Evolutionary conservation across 2,797 vertebrate genomes (phyloP).

Genomic region (Hapalemur alaotrensis): DNA sequence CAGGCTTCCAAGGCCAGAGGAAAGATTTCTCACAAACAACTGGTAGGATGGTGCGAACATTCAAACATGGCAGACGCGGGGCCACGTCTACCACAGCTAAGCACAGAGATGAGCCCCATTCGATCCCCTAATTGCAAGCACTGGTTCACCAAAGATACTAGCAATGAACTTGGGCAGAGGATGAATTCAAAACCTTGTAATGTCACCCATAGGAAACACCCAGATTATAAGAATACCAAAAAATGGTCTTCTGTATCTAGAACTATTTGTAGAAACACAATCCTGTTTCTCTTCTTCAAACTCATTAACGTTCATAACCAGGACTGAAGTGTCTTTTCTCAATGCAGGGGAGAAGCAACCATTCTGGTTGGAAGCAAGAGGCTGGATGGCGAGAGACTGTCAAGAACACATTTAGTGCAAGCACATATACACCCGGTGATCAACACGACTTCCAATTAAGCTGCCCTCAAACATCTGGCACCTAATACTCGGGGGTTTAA

Average conservation of each 20-base stretch:
- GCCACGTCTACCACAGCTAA: neutral
- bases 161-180: neutral
- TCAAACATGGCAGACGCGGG: neutral
- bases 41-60: neutral
- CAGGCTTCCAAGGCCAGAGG: neutral
- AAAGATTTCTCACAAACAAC: neutral
- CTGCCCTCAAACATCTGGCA: constrained; percentile 39
- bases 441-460: constrained; percentile 69
- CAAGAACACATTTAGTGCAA: neutral
- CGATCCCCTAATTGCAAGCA: neutral
- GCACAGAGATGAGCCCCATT: neutral
- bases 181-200: constrained; percentile 44
- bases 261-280: constrained; percentile 69
- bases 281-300: constrained; percentile 63
- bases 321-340: constrained; percentile 72
- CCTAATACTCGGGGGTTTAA: constrained; percentile 50
- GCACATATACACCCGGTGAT: constrained; percentile 37
- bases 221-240: neutral
- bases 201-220: constrained; percentile 48
- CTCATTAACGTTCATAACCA: constrained; percentile 80
- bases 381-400: constrained; percentile 30
- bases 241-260: constrained; percentile 20
- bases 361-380: constrained; percentile 62
- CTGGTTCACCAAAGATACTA: neutral
- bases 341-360: constrained; percentile 67